These are phyloP conservation scores for Scotopteryx bipunctaria DNA, from an alignment of 2,888 invertebrate species.

Conservation along the genomic window DNA sequence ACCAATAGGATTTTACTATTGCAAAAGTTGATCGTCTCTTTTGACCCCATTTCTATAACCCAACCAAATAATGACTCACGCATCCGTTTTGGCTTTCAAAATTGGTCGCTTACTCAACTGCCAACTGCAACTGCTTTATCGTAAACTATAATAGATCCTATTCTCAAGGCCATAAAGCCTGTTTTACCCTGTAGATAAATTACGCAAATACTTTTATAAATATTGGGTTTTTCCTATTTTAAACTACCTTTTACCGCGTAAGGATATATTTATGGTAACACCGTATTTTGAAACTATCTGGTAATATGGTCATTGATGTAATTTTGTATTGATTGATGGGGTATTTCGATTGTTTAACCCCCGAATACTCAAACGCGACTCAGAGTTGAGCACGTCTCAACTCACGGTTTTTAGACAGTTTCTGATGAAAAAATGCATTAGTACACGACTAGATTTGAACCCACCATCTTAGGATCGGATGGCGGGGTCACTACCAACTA, in stretches of 20 bases:
- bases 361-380: too few species aligned
- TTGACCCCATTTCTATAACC: conserved; percentile 21
- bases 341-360: too few species aligned
- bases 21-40: too few species aligned
- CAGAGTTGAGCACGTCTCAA: too few species aligned
- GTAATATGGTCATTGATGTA: too few species aligned
- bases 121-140: conserved; percentile 7
- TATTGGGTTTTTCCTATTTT: conserved; percentile 6
- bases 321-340: too few species aligned
- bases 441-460: too few species aligned
- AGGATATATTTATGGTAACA: background rate
- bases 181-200: conserved; percentile 13
- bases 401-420: too few species aligned
- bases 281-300: background rate
- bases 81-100: conserved; percentile 31
- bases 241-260: background rate
- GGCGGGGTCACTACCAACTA: too few species aligned
- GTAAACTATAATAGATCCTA: conserved; percentile 10
- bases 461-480: too few species aligned
- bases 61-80: conserved; percentile 28
- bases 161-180: conserved; percentile 2
- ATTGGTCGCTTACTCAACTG: conserved; percentile 21
- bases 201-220: conserved; percentile 1
- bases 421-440: too few species aligned
- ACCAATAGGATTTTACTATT: too few species aligned